A percentile compares a stretch with the other conserved stretches of the same genome.
Conservation (phyloP, 1,140 invertebrate genomes). For the Bombus polaris region DNA sequence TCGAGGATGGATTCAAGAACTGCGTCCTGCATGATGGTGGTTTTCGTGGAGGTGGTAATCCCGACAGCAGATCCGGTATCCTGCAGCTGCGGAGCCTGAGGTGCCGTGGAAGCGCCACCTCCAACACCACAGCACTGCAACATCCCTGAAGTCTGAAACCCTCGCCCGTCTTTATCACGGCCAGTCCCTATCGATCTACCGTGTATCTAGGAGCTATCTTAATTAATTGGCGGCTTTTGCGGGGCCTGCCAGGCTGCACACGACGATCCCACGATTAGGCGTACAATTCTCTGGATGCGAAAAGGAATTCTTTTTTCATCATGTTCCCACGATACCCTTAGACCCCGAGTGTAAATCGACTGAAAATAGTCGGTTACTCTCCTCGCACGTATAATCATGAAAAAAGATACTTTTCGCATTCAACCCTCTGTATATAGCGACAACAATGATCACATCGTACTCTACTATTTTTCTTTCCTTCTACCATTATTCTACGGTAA, state of each 20-base stretch:
- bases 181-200: constrained; percentile 73
- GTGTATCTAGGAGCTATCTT: constrained; percentile 74
- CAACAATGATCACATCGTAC: neutral
- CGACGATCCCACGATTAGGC: constrained; percentile 51
- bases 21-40: constrained; percentile 81
- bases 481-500: neutral
- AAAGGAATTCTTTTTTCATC: constrained; percentile 55
- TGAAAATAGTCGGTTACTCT: neutral
- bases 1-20: constrained; percentile 81
- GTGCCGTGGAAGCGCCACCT: constrained; percentile 82
- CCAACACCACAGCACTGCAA: constrained; percentile 82
- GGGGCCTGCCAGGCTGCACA: constrained; percentile 57
- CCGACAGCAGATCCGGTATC: constrained; percentile 78
- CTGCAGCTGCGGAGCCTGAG: constrained; percentile 80
- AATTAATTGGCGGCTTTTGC: constrained; percentile 74
- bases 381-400: neutral
- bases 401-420: constrained; percentile 22
- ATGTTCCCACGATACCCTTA: neutral
- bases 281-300: constrained; percentile 53
- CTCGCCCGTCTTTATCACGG: constrained; percentile 70
- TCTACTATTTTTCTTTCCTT: neutral
- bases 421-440: neutral
- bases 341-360: neutral
- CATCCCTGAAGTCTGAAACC: constrained; percentile 71
- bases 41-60: constrained; percentile 77